A percentile compares a stretch with the other conserved stretches of the same genome.
Conservation (phyloP, 2,888 invertebrate genomes). For the Clusia tigrina region DNA sequence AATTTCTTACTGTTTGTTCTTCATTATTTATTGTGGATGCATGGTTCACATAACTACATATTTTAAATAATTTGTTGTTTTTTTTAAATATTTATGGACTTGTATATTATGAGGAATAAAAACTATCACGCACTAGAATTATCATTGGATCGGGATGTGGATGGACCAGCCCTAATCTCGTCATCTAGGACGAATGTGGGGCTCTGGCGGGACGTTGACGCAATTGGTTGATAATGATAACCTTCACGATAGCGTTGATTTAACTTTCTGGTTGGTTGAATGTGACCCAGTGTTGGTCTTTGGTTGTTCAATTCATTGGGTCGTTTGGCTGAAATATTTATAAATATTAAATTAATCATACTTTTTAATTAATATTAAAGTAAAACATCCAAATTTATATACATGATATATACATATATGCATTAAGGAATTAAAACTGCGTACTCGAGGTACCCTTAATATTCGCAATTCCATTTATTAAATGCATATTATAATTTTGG, state of each 20-base stretch:
- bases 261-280: slow-evolving; percentile 63
- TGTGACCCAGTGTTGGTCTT: slow-evolving; percentile 65
- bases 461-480: no score
- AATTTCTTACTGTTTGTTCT: slow-evolving; percentile 29
- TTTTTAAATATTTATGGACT: slow-evolving; percentile 46
- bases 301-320: slow-evolving; percentile 66
- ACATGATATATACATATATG: no score
- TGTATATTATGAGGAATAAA: slow-evolving; percentile 56
- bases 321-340: slow-evolving; percentile 63
- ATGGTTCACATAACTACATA: slow-evolving; percentile 37
- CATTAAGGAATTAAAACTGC: no score
- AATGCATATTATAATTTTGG: no score
- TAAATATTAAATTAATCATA: background rate
- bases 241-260: slow-evolving; percentile 65
- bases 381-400: background rate
- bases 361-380: background rate
- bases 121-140: slow-evolving; percentile 66
- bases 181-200: slow-evolving; percentile 65
- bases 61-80: slow-evolving; percentile 41
- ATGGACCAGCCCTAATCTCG: slow-evolving; percentile 63
- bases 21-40: slow-evolving; percentile 38
- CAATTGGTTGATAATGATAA: slow-evolving; percentile 65
- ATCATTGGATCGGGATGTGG: slow-evolving; percentile 66
- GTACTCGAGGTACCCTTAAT: no score
- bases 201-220: slow-evolving; percentile 68